phyloP scores from a whole-genome alignment of 2,113 vertebrate species.

The Aspiorhynchus laticeps region DNA sequence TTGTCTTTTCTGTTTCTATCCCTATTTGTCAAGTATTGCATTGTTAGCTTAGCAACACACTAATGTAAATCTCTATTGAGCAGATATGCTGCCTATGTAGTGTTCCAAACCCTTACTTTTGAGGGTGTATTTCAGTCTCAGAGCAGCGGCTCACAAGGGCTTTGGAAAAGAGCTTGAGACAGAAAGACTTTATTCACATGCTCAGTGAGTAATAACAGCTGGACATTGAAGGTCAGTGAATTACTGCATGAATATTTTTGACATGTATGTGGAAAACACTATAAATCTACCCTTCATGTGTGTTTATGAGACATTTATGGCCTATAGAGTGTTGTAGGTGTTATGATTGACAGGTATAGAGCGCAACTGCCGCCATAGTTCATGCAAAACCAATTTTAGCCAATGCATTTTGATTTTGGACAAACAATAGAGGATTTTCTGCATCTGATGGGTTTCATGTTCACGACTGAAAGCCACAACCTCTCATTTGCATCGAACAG shows the following conservation, averaged over 20 bases:
- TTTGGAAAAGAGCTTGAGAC: neutral
- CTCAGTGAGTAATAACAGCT: conserved; percentile 16
- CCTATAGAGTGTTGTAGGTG: neutral
- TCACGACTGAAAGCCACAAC: conserved; percentile 70
- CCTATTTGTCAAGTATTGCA: neutral
- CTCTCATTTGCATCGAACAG: conserved; percentile 84
- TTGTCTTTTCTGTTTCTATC: neutral
- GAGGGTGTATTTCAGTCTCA: neutral
- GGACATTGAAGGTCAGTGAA: conserved; percentile 14
- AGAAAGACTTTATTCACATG: neutral
- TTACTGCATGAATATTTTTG: neutral
- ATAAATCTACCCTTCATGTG: neutral
- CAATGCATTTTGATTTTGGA: neutral
- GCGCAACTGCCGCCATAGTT: neutral
- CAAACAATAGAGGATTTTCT: conserved; percentile 49
- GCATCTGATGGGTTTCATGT: conserved; percentile 45
- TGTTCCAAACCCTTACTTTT: neutral
- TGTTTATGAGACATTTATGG: neutral
- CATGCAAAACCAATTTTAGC: neutral
- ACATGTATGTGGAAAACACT: neutral
- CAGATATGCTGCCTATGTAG: neutral
- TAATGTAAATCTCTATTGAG: neutral
- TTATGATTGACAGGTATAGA: neutral
- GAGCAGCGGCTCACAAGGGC: neutral
- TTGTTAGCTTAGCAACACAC: neutral